Conservation (phyloP, 2,797 vertebrate genomes). For the Melopsittacus undulatus region DNA sequence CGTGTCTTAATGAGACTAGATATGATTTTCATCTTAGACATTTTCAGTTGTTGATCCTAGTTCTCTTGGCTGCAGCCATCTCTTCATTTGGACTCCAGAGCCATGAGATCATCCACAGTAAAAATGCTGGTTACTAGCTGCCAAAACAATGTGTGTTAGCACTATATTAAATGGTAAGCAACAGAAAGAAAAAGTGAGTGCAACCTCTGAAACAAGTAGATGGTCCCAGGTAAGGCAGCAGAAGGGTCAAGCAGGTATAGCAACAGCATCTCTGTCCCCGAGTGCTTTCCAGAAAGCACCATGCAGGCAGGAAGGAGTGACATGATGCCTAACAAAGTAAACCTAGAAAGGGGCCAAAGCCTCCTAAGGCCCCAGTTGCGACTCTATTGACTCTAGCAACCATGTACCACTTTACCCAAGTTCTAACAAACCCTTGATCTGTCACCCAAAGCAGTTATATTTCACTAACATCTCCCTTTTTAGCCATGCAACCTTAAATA, state of each 20-base stretch:
- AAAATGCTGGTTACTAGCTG: neutral
- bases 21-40: neutral
- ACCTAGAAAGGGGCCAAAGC: neutral
- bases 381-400: neutral
- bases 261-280: neutral
- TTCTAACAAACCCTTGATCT: neutral
- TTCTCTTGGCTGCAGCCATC: neutral
- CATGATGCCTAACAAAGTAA: neutral
- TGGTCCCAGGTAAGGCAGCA: neutral
- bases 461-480: neutral
- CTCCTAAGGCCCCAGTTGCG: neutral
- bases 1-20: neutral
- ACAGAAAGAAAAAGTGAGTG: neutral
- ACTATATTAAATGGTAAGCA: neutral
- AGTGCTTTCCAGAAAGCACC: neutral
- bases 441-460: neutral
- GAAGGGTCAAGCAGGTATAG: neutral
- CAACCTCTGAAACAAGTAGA: neutral
- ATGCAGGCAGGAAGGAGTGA: accelerated
- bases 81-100: neutral
- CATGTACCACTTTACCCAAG: neutral
- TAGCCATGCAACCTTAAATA: neutral
- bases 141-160: neutral
- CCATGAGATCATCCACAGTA: neutral
- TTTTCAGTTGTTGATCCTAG: neutral